A percentile compares a stretch with the other conserved stretches of the same genome.
These are phyloP conservation scores for Trachythela sp. DNA, from an alignment of 64 coral and sea anemone genomes.

Conservation along the genomic window DNA sequence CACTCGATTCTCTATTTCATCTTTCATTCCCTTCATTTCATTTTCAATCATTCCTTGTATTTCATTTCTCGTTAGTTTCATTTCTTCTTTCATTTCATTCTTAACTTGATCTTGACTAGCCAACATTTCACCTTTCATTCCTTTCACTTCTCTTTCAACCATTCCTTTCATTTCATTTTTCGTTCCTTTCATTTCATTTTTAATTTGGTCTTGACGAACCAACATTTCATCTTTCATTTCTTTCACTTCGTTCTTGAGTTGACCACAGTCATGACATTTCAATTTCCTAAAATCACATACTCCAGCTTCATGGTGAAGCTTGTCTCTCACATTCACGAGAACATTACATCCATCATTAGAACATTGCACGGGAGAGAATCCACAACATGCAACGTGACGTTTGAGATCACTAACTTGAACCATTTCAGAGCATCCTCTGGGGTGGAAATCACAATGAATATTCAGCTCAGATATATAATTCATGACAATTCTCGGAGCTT, in stretches of 20 bases:
- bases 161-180: too few species aligned
- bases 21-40: too few species aligned
- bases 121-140: too few species aligned
- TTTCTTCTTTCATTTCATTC: too few species aligned
- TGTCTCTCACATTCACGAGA: not conserved
- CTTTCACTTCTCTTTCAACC: too few species aligned
- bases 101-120: too few species aligned
- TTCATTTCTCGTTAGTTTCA: too few species aligned
- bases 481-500: not conserved
- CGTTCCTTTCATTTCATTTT: too few species aligned
- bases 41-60: too few species aligned
- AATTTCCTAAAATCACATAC: not conserved
- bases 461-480: not conserved
- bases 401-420: not conserved
- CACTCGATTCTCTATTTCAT: too few species aligned
- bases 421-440: not conserved
- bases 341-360: conserved; percentile 1
- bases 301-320: not conserved
- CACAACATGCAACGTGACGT: not conserved
- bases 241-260: not conserved
- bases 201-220: too few species aligned
- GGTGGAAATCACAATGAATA: not conserved
- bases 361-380: not conserved
- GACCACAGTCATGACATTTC: not conserved
- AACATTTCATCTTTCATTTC: not conserved